Base-by-base conservation (phyloP, 2,113 vertebrate genomes). In the Phalacrocorax aristotelis region DNA sequence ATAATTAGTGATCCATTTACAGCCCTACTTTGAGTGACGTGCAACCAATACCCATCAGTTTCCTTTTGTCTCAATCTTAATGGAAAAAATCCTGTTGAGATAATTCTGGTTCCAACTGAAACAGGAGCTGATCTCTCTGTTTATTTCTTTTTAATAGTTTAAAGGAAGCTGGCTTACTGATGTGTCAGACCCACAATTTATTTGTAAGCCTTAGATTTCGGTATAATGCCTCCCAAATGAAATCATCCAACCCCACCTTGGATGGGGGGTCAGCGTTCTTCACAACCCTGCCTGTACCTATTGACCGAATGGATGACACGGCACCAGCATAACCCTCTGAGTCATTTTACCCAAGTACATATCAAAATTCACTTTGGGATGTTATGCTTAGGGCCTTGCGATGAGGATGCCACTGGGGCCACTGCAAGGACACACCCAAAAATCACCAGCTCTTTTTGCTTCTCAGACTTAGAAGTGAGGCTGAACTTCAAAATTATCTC, bases 21-120 rank as follows among this genome's bases (percentile, higher is more conserved):
- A 84, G 34, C 57, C 66, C 62, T 52, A 32, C 15, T 84, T 60
- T 76, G 91, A 92, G n/a, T 81, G 85, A 87, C 89, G 72, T 4
- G 5, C 34, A 18, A 55, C 72, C 66, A 54, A 66, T 71, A 89
- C 52, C 61, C 87, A 40, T 15, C 30, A 85, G 4, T 15, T 71
- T 49, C 61, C 71, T 89, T 93, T 86, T 91, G 90, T 89, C 61
- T 83, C 42, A 7, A 5, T 68, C 42, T 52, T 20, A 42, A 20
- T 2, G 26, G 38, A 51, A 18, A 30, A 79, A 86, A 42, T 5
- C 76, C 52, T 66, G n/a, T 66, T 1, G 7, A 21, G 61, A 34
- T 87, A 46, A 0, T n/a, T 57, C 22, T n/a, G 29, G 22, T 57
- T 87, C 72, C 44, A 49, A 62, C 29, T 11, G n/a, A 86, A 83